A percentile compares a stretch with the other conserved stretches of the same genome.
These are phyloP conservation scores for Rhorus exstirpatorius DNA, from an alignment of 2,888 invertebrate genomes.

Conservation along the genomic window DNA sequence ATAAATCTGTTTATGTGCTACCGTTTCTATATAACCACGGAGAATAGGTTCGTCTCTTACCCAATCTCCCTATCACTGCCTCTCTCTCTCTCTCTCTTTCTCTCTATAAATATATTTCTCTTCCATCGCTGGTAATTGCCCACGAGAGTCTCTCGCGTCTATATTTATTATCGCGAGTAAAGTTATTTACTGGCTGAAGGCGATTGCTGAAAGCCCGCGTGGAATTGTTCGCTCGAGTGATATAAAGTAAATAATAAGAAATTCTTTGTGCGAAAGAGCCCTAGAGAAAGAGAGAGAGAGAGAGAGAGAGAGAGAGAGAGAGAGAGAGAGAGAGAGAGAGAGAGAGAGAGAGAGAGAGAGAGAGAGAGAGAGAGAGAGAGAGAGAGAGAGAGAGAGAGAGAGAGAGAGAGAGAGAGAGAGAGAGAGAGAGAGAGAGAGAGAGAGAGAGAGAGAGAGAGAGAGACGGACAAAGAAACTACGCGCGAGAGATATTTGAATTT, in stretches of 20 bases:
- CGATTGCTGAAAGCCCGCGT: slow-evolving; percentile 29
- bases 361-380: slow-evolving; percentile 2
- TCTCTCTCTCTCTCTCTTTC: slow-evolving; percentile 11
- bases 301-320: slow-evolving; percentile 15
- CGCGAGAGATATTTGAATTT: slow-evolving; percentile 25
- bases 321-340: slow-evolving; percentile 2
- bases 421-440: not conserved
- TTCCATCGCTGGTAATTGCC: slow-evolving; percentile 74
- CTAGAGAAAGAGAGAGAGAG: not conserved
- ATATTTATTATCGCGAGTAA: slow-evolving; percentile 69
- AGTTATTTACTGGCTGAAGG: slow-evolving; percentile 65
- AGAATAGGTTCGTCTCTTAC: slow-evolving; percentile 54
- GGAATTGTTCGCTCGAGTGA: slow-evolving; percentile 60
- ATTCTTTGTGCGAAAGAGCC: slow-evolving; percentile 24
- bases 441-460: not conserved
- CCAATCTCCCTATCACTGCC: not conserved
- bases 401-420: slow-evolving; percentile 2
- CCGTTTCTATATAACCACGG: slow-evolving; percentile 69
- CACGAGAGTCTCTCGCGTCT: slow-evolving; percentile 52
- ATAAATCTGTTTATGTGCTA: slow-evolving; percentile 78
- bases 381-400: slow-evolving; percentile 15
- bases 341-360: slow-evolving; percentile 15
- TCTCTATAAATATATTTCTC: too few species aligned
- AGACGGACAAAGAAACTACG: slow-evolving; percentile 20
- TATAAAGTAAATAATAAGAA: slow-evolving; percentile 48